phyloP scores from a whole-genome alignment of 2,113 vertebrate species.

The Xerus inauris region DNA sequence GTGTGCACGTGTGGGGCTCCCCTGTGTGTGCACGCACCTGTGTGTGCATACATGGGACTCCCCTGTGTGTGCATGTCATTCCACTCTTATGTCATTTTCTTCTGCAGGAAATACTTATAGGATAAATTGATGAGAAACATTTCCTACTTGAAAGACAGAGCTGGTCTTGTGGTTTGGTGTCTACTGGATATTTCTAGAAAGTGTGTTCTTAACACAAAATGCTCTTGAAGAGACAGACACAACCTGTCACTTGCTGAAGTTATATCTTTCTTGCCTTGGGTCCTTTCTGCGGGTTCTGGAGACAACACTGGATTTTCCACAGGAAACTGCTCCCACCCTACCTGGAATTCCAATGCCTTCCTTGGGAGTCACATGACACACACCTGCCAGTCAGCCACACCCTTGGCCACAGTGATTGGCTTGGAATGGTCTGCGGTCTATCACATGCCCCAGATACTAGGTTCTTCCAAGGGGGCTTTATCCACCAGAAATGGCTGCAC shows the following conservation, averaged over 20 bases:
- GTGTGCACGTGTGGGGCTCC: no score
- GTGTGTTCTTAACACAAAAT: neutral
- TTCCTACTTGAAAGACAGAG: neutral
- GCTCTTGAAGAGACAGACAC: neutral
- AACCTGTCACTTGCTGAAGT: neutral
- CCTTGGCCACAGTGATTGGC: neutral
- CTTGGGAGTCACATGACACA: neutral
- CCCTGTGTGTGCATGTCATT: neutral
- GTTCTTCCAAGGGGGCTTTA: neutral
- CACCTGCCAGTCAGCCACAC: neutral
- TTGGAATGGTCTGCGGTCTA: neutral
- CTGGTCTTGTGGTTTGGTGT: rapidly evolving
- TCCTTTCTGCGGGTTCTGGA: neutral
- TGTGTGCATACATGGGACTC: no score
- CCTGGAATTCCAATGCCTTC: no score
- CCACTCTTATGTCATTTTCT: neutral
- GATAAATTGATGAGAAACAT: neutral
- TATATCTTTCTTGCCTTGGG: neutral
- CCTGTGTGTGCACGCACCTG: no score
- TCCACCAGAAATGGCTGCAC: rapidly evolving
- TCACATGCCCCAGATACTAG: neutral
- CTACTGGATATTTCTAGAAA: neutral
- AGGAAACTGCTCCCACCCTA: no score
- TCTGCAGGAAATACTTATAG: neutral
- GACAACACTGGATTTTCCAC: rapidly evolving